phyloP scores from a whole-genome alignment of 2,113 vertebrate genomes.

The Proterorhinus semilunaris region DNA sequence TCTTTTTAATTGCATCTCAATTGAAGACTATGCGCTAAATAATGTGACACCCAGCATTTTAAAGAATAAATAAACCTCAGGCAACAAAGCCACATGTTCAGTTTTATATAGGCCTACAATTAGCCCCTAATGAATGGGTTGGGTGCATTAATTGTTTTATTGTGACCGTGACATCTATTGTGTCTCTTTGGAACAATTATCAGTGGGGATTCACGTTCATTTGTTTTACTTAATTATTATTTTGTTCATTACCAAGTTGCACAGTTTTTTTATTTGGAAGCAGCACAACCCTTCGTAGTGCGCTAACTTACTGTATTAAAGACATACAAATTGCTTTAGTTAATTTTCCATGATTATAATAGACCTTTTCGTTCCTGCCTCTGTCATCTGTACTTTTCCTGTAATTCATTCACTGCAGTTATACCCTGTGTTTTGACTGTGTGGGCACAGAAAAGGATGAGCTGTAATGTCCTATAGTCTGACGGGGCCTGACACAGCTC shows the following conservation, averaged over 20 bases:
- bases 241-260: background rate
- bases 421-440: background rate
- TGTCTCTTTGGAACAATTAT: background rate
- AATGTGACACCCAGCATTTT: background rate
- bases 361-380: background rate
- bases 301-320: too few species aligned
- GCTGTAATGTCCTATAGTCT: conserved; percentile 1
- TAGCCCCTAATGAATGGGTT: background rate
- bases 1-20: background rate
- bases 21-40: background rate
- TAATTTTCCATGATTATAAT: too few species aligned
- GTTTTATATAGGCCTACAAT: background rate
- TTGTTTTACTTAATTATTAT: background rate
- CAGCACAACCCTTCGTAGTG: too few species aligned
- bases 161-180: background rate
- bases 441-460: background rate
- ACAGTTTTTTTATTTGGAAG: too few species aligned
- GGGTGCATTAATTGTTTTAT: background rate
- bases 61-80: background rate
- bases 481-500: background rate
- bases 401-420: conserved; percentile 2
- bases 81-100: background rate
- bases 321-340: too few species aligned
- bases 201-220: background rate
- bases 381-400: background rate